Conservation (phyloP, 2,113 vertebrate species). For the Epinephelus moara region DNA sequence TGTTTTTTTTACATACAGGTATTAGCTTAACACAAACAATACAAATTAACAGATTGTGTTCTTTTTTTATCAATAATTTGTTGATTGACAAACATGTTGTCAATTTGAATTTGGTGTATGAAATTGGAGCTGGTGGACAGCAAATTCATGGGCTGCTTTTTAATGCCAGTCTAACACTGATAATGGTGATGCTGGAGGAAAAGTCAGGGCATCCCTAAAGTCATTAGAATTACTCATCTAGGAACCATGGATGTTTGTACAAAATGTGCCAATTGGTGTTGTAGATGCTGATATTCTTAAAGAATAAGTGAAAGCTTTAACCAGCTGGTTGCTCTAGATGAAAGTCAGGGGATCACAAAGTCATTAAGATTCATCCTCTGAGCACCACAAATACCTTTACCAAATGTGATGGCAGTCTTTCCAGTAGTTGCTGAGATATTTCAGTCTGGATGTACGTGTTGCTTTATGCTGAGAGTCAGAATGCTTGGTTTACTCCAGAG, state of each 20-base stretch:
- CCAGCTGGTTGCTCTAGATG: not conserved
- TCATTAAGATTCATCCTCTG: not conserved
- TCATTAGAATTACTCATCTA: not conserved
- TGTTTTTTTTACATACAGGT: no score
- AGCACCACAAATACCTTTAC: not conserved
- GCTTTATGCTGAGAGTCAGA: not conserved
- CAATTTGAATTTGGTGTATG: no score
- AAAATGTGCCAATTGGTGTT: not conserved
- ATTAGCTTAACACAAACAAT: no score
- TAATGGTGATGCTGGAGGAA: not conserved
- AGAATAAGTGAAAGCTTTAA: not conserved
- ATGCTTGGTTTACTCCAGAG: not conserved
- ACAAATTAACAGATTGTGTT: no score
- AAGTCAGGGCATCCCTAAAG: not conserved
- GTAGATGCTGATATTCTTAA: not conserved
- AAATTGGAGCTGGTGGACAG: no score
- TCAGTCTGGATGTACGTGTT: not conserved
- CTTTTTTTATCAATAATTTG: no score
- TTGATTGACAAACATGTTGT: no score
- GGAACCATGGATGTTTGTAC: not conserved
- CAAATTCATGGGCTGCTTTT: no score
- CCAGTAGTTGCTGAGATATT: no score
- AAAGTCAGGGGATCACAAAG: not conserved
- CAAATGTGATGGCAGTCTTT: not conserved
- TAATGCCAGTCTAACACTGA: no score